Base-by-base conservation (phyloP, 2,113 vertebrate species). In the Gambusia affinis region DNA sequence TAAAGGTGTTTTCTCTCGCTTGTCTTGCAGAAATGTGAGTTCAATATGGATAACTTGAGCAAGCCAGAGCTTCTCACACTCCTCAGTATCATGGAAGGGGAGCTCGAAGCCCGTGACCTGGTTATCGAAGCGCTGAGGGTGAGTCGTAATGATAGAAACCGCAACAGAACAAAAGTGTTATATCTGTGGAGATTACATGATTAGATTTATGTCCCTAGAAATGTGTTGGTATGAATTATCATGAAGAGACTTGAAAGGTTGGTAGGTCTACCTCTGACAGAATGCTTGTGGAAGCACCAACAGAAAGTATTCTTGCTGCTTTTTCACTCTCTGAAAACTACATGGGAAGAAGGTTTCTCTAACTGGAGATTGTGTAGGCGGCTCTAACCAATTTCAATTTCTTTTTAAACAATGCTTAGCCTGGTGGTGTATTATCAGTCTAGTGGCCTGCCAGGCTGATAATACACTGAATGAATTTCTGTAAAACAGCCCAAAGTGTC, bases 121-220 rank as follows among this genome's bases (percentile, higher is more conserved):
- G 98, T 99, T 88, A 99, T 99, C 24, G 98, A 99, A 92, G 97
- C 97, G 67, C 94, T 99, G 75, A 91, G 96, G 94, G 98, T 99
- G 92, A 96, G 97, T 94, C 37, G 72, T 7, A 73, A 47, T 31
- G 60, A 60, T 27, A 3, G 2, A 60, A 29, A 17, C 47, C 5
- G 8, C 11, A 72, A 44, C 31, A 64, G 29, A 57, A 4, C 27
- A 67, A 27, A 69, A 83, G 77, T 72, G 70, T 74, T 54, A 28
- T 39, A 67, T 6, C 47, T 7, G 39, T 80, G 39, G 35, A 70
- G 85, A 70, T 76, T 64, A 71, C 60, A 51, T 8, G 83, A 86
- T 81, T 54, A 61, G 65, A 65, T 78, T 12, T 73, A 66, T 69
- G 78, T 51, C 69, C 30, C 71, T 24, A 73, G 66, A 65, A 51